Evolutionary conservation across 2,797 vertebrate species (phyloP).

Genomic region (Eutrigla gurnardus): DNA sequence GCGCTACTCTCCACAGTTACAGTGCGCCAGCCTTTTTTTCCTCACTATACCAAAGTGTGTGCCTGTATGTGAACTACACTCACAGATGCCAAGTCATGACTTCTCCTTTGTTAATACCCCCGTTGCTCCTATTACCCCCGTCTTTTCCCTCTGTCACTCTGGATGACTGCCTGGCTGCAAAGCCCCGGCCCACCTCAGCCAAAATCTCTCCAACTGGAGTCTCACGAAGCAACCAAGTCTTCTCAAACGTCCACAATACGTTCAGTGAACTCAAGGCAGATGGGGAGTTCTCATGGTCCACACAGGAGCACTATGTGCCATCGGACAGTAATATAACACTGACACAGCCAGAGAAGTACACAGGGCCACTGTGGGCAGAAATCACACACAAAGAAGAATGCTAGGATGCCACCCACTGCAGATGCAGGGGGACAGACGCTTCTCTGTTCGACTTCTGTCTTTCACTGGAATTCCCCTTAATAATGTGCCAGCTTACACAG

Average conservation of each 20-base stretch:
- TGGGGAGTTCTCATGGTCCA: conserved; percentile 60
- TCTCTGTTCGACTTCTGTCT: conserved; percentile 79
- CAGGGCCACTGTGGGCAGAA: conserved; percentile 73
- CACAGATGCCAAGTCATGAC: conserved; percentile 76
- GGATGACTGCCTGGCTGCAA: conserved; percentile 71
- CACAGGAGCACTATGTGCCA: conserved; percentile 55
- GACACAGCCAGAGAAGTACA: conserved; percentile 57
- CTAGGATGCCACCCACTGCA: conserved; percentile 83
- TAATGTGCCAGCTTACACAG: conserved; percentile 77
- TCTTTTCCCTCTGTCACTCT: conserved; percentile 69
- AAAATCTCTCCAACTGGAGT: conserved; percentile 62
- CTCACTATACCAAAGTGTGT: conserved; percentile 30
- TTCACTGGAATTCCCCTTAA: conserved; percentile 82
- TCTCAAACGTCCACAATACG: conserved; percentile 58
- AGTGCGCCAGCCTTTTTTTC: conserved; percentile 51
- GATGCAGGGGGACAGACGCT: conserved; percentile 74
- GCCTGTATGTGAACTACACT: conserved; percentile 56
- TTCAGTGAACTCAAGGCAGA: conserved; percentile 63
- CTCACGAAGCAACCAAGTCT: conserved; percentile 53
- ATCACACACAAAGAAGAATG: conserved; percentile 82
- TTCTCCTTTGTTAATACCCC: conserved; percentile 76
- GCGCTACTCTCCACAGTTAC: conserved; percentile 59
- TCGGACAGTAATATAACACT: conserved; percentile 61
- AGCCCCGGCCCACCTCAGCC: conserved; percentile 50
- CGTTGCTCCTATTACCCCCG: conserved; percentile 65